A percentile compares a stretch with the other conserved stretches of the same genome.
These are phyloP conservation scores for Aurelia aurita DNA, from an alignment of 30 jellyfish, hydroid and myxozoan genomes.

Conservation along the genomic window DNA sequence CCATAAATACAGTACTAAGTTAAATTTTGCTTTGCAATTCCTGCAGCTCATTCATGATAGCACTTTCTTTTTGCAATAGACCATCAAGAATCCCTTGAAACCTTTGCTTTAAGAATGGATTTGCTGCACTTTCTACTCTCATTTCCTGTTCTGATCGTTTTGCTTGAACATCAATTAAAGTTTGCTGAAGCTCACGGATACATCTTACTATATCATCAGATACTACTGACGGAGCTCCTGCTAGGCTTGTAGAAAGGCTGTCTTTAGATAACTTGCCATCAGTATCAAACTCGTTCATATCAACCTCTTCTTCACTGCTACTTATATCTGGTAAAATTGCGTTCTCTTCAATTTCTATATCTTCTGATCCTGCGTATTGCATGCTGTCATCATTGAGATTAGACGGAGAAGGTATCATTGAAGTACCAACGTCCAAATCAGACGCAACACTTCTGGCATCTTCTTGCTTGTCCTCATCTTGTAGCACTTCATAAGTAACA, in stretches of 20 bases:
- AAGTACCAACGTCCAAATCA: slow-evolving; percentile 86
- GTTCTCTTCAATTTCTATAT: slow-evolving; percentile 58
- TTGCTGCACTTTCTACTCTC: slow-evolving; percentile 83
- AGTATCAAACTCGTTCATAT: slow-evolving; percentile 36
- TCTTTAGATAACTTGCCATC: slow-evolving; percentile 35
- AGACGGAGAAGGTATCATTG: slow-evolving; percentile 57
- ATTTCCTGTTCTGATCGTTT: slow-evolving; percentile 91
- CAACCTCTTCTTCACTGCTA: slow-evolving; percentile 97
- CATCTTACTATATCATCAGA: slow-evolving; percentile 34
- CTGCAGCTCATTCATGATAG: slow-evolving; percentile 31
- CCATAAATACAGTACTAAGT: too few relatives aligned
- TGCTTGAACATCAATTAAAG: slow-evolving; percentile 65
- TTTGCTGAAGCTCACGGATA: slow-evolving; percentile 60
- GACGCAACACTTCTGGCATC: slow-evolving; percentile 80
- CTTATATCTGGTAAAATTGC: slow-evolving; percentile 95
- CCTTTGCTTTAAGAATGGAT: slow-evolving; percentile 94
- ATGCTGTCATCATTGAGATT: slow-evolving; percentile 71
- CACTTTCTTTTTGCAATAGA: slow-evolving; percentile 76
- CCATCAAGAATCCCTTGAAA: slow-evolving; percentile 85
- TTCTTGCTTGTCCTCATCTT: slow-evolving; percentile 85
- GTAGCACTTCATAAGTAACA: slow-evolving; percentile 89
- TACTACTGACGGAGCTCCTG: slow-evolving; percentile 2
- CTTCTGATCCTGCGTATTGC: slow-evolving; percentile 72
- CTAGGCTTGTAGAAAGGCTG: slow-evolving; percentile 24
- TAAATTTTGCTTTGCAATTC: slow-evolving; percentile 33